A percentile compares a stretch with the other conserved stretches of the same genome.
phyloP scores from a whole-genome alignment of 1,140 invertebrate genomes.

The Drosophila ananassae region DNA sequence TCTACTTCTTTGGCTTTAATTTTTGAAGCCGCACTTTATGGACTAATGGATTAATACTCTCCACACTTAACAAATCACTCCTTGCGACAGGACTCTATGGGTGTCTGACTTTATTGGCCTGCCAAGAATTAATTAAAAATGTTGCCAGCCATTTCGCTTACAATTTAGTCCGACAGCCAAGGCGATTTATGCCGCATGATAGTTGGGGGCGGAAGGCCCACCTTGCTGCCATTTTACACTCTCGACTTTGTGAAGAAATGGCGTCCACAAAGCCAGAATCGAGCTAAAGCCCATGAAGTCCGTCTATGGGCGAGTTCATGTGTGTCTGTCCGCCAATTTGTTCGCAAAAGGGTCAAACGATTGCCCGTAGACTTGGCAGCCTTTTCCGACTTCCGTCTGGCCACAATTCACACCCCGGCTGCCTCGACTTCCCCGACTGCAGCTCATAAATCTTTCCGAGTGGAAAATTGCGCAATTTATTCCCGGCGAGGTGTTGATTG shows the following conservation, averaged over 20 bases:
- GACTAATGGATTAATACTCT: too few species aligned
- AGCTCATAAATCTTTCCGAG: slow-evolving; percentile 63
- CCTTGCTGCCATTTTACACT: neutral
- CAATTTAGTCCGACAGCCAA: slow-evolving; percentile 24
- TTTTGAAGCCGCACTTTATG: neutral
- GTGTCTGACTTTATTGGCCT: slow-evolving; percentile 14
- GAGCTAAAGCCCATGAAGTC: slow-evolving; percentile 3
- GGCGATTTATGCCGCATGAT: slow-evolving; percentile 53
- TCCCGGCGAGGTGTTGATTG: slow-evolving; percentile 59
- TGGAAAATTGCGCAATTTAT: slow-evolving; percentile 70
- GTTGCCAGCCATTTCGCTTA: slow-evolving; percentile 52
- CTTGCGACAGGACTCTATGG: slow-evolving; percentile 10
- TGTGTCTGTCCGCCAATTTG: slow-evolving; percentile 11
- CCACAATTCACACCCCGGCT: slow-evolving; percentile 43
- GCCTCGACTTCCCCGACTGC: neutral
- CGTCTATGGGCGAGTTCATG: slow-evolving; percentile 10
- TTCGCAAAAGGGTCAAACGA: slow-evolving; percentile 30
- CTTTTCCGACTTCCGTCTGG: slow-evolving; percentile 25
- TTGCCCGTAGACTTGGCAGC: slow-evolving; percentile 42
- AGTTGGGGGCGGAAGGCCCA: slow-evolving; percentile 3
- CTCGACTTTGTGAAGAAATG: slow-evolving; percentile 62
- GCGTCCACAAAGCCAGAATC: slow-evolving; percentile 26
- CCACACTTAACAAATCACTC: too few species aligned
- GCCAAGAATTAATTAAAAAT: slow-evolving; percentile 67
- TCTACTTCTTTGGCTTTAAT: neutral